phyloP scores from a whole-genome alignment of 2,797 vertebrate genomes.

The Cichlasoma orientale region DNA sequence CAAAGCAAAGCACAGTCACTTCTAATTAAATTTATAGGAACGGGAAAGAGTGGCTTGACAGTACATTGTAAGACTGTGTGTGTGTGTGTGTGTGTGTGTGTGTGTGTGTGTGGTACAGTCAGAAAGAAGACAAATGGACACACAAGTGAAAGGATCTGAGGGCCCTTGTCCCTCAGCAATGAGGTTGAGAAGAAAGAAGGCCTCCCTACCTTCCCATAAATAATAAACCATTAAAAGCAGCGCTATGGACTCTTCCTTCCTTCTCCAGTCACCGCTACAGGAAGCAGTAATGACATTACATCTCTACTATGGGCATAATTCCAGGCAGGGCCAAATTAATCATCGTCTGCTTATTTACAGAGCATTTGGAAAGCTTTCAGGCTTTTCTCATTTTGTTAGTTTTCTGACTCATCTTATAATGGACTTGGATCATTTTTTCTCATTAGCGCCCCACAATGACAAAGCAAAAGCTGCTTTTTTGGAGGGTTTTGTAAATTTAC shows the following conservation, averaged over 20 bases:
- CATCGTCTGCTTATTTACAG: slow-evolving; percentile 20
- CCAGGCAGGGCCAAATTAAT: background rate
- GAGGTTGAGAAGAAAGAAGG: slow-evolving; percentile 11
- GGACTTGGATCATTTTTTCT: background rate
- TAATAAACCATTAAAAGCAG: slow-evolving; percentile 22
- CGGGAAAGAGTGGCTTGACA: slow-evolving; percentile 39
- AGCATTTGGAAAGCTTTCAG: background rate
- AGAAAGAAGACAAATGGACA: slow-evolving; percentile 34
- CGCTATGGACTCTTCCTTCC: background rate
- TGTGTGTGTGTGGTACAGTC: background rate
- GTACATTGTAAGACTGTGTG: slow-evolving; percentile 14
- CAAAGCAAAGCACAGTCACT: slow-evolving; percentile 61
- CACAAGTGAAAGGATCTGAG: slow-evolving; percentile 54
- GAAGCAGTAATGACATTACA: background rate
- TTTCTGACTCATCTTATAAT: background rate
- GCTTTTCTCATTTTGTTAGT: background rate
- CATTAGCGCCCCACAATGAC: background rate
- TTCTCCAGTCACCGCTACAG: background rate
- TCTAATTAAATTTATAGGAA: slow-evolving; percentile 63
- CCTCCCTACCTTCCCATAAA: slow-evolving; percentile 21
- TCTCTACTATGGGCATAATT: background rate
- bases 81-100: background rate
- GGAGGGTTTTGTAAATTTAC: background rate
- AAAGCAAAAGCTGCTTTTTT: background rate
- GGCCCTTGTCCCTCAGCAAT: slow-evolving; percentile 46